phyloP scores from a whole-genome alignment of 1,140 invertebrate genomes.

The Dolichoris vasculosae region DNA sequence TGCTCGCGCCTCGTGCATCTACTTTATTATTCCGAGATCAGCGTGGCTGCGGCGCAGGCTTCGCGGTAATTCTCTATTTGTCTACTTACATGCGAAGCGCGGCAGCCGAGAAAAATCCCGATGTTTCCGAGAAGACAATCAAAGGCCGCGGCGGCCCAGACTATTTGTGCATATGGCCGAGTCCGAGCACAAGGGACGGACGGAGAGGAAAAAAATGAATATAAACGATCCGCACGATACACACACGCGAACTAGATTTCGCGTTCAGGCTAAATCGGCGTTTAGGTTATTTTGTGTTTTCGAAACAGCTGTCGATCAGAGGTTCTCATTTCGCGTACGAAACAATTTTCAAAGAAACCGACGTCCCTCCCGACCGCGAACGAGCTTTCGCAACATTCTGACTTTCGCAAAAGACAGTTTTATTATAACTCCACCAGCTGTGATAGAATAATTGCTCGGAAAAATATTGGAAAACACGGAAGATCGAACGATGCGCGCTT shows the following conservation, averaged over 20 bases:
- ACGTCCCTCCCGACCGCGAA: neutral
- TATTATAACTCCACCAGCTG: no score
- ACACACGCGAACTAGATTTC: slow-evolving; percentile 59
- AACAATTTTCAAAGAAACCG: no score
- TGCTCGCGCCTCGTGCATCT: slow-evolving; percentile 16
- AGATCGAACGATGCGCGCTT: neutral
- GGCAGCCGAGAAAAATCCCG: slow-evolving; percentile 59
- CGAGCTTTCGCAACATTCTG: neutral
- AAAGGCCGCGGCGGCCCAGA: slow-evolving; percentile 56
- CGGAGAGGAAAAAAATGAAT: slow-evolving; percentile 54
- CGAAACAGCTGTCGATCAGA: slow-evolving; percentile 67
- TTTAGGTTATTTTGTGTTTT: slow-evolving; percentile 67
- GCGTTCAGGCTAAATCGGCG: slow-evolving; percentile 47
- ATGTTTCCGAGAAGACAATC: slow-evolving; percentile 70
- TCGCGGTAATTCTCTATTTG: slow-evolving; percentile 62
- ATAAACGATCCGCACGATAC: slow-evolving; percentile 51
- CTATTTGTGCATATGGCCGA: slow-evolving; percentile 62
- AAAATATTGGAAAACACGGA: no score
- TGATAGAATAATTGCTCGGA: no score
- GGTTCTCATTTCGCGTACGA: slow-evolving; percentile 61
- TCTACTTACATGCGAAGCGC: slow-evolving; percentile 55
- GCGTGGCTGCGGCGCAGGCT: slow-evolving; percentile 47
- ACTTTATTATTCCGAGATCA: slow-evolving; percentile 51
- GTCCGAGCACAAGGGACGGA: neutral
- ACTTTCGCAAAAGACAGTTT: no score